phyloP scores from a whole-genome alignment of 1,140 invertebrate species.

The Akabosia matsudoensis region DNA sequence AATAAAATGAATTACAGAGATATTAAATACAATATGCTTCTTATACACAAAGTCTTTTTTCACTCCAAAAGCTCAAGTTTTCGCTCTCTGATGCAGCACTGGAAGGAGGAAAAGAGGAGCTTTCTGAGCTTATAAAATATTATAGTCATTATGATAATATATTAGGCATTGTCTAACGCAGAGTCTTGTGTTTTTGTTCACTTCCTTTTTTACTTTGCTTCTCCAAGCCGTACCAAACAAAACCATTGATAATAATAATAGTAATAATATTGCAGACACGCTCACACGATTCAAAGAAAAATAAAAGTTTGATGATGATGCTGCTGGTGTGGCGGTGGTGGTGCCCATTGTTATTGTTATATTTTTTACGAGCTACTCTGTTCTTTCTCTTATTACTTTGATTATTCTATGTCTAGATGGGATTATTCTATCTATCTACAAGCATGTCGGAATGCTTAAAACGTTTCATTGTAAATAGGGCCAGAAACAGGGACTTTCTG shows the following conservation, averaged over 20 bases:
- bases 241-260: background rate
- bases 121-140: background rate
- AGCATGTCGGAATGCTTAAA: too few species aligned
- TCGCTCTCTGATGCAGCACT: too few species aligned
- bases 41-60: too few species aligned
- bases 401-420: background rate
- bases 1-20: conserved; percentile 12
- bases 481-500: too few species aligned
- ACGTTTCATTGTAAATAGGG: too few species aligned
- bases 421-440: too few species aligned
- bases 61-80: too few species aligned
- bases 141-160: conserved; percentile 13
- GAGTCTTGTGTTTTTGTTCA: background rate
- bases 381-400: background rate
- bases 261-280: background rate
- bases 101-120: background rate
- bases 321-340: background rate
- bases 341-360: conserved; percentile 11
- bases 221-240: background rate
- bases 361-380: background rate
- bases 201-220: background rate
- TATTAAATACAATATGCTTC: too few species aligned
- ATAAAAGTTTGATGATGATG: background rate
- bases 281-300: conserved; percentile 5
- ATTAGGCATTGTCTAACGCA: conserved; percentile 13